These are phyloP conservation scores for Apis florea DNA, from an alignment of 1,140 invertebrate species.

Conservation along the genomic window DNA sequence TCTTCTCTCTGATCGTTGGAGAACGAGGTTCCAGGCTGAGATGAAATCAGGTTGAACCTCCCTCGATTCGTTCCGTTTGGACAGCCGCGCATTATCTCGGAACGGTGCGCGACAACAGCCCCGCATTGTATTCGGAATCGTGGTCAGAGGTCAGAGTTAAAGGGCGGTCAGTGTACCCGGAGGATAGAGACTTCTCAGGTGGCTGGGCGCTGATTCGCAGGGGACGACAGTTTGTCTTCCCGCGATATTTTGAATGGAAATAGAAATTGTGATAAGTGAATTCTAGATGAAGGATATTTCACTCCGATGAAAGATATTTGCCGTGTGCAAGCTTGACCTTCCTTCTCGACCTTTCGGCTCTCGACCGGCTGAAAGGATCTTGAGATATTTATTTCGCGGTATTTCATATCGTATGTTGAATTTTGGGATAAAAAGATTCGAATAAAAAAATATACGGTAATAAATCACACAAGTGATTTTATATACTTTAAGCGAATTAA, in stretches of 20 bases:
- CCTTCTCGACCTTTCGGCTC: no score
- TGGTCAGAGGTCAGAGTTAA: slow-evolving; percentile 44
- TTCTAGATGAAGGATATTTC: no score
- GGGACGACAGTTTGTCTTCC: neutral
- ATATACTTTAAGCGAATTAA: no score
- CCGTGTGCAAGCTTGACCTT: no score
- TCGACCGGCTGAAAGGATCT: no score
- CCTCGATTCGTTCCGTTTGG: slow-evolving; percentile 44
- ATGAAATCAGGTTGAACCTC: slow-evolving; percentile 58
- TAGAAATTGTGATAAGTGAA: neutral
- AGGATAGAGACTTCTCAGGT: slow-evolving; percentile 38
- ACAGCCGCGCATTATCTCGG: slow-evolving; percentile 53
- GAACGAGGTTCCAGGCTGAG: slow-evolving; percentile 46
- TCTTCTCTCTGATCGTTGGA: slow-evolving; percentile 29
- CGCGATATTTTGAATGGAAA: neutral
- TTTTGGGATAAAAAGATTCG: no score
- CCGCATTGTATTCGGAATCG: slow-evolving; percentile 46
- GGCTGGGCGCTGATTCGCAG: neutral
- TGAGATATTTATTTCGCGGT: no score
- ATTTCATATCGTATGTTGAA: no score
- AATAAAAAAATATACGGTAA: no score
- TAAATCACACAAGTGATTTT: no score
- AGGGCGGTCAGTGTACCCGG: slow-evolving; percentile 32
- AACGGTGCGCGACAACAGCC: slow-evolving; percentile 26
- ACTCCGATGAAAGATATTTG: no score